A percentile compares a stretch with the other conserved stretches of the same genome.
phyloP scores from a whole-genome alignment of 2,113 vertebrate species.

The Epinephelus fuscoguttatus region DNA sequence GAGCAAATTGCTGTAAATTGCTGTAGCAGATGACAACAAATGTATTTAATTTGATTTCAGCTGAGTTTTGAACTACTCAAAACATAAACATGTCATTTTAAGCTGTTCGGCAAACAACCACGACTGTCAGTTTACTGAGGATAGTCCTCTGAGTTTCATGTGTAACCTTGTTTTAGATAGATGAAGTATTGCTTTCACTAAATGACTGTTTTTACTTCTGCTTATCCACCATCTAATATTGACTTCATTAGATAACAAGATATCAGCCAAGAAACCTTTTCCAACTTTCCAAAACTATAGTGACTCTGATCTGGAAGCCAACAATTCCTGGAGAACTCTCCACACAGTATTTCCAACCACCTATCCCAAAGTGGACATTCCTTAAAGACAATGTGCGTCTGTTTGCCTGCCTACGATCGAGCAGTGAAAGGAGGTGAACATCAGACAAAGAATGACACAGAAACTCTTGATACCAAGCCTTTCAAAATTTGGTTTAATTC shows the following conservation, averaged over 20 bases:
- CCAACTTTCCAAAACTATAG: not conserved
- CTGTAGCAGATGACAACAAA: not conserved
- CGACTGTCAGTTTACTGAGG: not conserved
- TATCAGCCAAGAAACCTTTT: constrained; percentile 6
- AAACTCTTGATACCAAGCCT: constrained; percentile 23
- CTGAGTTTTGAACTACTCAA: not conserved
- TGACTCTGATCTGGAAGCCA: constrained; percentile 9
- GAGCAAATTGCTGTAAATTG: not conserved
- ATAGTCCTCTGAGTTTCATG: not conserved
- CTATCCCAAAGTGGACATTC: constrained; percentile 30
- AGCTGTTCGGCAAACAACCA: not conserved
- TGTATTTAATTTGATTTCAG: no score
- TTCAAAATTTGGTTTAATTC: constrained; percentile 37
- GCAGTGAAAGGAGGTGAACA: constrained; percentile 8
- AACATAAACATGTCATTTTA: not conserved
- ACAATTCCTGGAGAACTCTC: not conserved
- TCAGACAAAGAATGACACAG: constrained; percentile 26
- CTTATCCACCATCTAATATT: not conserved
- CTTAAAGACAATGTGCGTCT: constrained; percentile 21
- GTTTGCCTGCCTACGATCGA: constrained; percentile 9
- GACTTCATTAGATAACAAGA: not conserved
- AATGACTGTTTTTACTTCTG: not conserved
- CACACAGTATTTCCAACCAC: not conserved
- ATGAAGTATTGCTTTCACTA: not conserved
- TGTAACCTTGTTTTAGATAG: not conserved